phyloP scores from a whole-genome alignment of 2,888 invertebrate species.

The Xanthorhoe designata region DNA sequence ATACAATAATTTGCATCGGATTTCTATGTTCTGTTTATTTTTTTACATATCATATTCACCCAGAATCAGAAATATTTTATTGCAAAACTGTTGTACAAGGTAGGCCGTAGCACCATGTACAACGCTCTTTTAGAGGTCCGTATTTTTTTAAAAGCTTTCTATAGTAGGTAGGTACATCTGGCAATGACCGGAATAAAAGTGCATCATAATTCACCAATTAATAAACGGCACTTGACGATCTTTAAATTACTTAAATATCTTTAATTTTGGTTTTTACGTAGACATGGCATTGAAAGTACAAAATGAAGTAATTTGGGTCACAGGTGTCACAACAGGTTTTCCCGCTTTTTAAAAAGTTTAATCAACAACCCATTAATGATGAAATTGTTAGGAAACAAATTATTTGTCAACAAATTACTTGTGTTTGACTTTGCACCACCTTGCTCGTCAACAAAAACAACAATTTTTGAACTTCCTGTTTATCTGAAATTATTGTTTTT shows the following conservation, averaged over 20 bases:
- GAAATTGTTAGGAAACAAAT: background rate
- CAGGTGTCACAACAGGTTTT: constrained; percentile 23
- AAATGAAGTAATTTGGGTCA: constrained; percentile 21
- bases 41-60: no score
- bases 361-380: constrained; percentile 1
- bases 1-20: no score
- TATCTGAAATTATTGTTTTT: no score
- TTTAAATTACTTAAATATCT: constrained; percentile 23
- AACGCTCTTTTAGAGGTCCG: no score
- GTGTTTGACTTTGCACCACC: background rate
- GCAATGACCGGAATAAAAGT: background rate
- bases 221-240: constrained; percentile 1
- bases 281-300: constrained; percentile 19
- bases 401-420: background rate
- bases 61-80: no score
- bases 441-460: background rate
- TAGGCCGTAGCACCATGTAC: no score
- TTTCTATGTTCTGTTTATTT: no score
- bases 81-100: no score
- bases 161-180: no score
- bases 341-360: constrained; percentile 5
- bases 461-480: no score
- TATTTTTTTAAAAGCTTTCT: background rate
- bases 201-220: background rate
- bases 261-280: constrained; percentile 20